A percentile compares a stretch with the other conserved stretches of the same genome.
Conservation (phyloP, 2,888 invertebrate genomes). For the Sphecodes monilicornis region DNA sequence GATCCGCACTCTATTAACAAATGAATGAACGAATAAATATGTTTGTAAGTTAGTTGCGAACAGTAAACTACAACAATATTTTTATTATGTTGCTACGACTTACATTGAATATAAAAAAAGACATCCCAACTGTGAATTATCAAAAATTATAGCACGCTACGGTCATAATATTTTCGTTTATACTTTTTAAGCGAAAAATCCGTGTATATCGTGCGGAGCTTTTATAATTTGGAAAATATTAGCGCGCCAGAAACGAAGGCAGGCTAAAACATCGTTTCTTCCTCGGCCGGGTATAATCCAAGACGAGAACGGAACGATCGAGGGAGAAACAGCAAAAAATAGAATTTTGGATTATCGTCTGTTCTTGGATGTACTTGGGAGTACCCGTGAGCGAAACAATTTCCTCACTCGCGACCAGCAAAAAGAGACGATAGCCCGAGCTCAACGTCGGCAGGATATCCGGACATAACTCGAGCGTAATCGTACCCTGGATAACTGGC, state of each 20-base stretch:
- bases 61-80: too few species aligned
- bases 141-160: not conserved
- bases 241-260: not conserved
- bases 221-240: slow-evolving; percentile 1
- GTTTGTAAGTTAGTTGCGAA: too few species aligned
- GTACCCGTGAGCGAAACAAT: slow-evolving; percentile 58
- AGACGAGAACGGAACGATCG: slow-evolving; percentile 40
- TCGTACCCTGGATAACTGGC: slow-evolving; percentile 71
- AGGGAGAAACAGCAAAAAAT: slow-evolving; percentile 47
- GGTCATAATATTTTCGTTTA: not conserved
- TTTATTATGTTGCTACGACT: too few species aligned
- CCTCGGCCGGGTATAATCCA: slow-evolving; percentile 39
- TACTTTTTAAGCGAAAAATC: not conserved
- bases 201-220: not conserved
- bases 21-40: too few species aligned
- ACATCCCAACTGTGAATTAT: not conserved
- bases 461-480: slow-evolving; percentile 70
- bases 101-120: not conserved
- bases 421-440: slow-evolving; percentile 40
- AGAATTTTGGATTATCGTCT: slow-evolving; percentile 64
- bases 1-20: too few species aligned
- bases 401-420: slow-evolving; percentile 50
- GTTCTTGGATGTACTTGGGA: slow-evolving; percentile 44
- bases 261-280: slow-evolving; percentile 27
- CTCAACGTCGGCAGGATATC: slow-evolving; percentile 61